phyloP scores from a whole-genome alignment of 2,113 vertebrate species.

The Mastomys natalensis region DNA sequence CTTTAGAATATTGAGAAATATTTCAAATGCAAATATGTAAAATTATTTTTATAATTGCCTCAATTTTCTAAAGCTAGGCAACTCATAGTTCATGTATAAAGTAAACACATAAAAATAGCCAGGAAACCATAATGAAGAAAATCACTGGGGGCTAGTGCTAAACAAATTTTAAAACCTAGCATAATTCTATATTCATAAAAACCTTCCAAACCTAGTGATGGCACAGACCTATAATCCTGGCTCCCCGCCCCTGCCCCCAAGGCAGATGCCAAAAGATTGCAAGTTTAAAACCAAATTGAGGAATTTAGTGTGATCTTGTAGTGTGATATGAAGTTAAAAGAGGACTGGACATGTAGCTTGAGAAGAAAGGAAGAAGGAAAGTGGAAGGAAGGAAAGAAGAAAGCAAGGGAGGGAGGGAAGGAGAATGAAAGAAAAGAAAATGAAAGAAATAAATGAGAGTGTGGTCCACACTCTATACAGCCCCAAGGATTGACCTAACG shows the following conservation, averaged over 20 bases:
- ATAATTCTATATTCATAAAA: not conserved
- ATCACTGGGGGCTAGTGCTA: not conserved
- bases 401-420: not conserved
- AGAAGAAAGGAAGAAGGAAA: not conserved
- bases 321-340: not conserved
- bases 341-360: not conserved
- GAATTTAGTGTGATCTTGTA: not conserved
- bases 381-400: not conserved
- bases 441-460: not conserved
- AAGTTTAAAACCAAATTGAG: not conserved
- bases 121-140: not conserved
- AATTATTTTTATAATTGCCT: not conserved
- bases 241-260: accelerated
- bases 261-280: no score
- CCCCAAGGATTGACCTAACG: not conserved
- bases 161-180: not conserved
- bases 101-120: not conserved
- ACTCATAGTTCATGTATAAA: not conserved
- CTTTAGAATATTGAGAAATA: slow-evolving; percentile 6
- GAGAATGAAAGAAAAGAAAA: accelerated
- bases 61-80: not conserved
- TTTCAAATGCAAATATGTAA: not conserved
- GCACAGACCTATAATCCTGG: not conserved
- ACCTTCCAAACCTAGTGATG: not conserved
- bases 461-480: not conserved